Conservation (phyloP, 2,797 vertebrate genomes). For the Etheostoma perlongum region DNA sequence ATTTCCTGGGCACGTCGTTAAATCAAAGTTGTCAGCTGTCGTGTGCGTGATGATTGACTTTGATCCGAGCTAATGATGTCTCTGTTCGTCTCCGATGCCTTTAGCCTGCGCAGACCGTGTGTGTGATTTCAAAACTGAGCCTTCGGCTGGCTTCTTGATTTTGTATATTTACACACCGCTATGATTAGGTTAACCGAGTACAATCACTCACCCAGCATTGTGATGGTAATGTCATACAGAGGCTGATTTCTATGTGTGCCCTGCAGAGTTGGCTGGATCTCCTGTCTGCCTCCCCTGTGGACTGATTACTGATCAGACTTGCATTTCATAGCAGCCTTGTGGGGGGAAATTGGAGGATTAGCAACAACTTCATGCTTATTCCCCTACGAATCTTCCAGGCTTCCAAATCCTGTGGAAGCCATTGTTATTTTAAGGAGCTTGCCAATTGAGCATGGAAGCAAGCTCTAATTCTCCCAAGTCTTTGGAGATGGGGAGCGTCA, state of each 20-base stretch:
- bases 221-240: conserved; percentile 59
- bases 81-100: conserved; percentile 35
- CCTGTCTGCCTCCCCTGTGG: conserved; percentile 72
- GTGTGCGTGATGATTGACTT: conserved; percentile 61
- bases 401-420: conserved; percentile 79
- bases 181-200: conserved; percentile 50
- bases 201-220: conserved; percentile 59
- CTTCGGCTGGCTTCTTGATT: conserved; percentile 40
- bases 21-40: conserved; percentile 68
- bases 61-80: conserved; percentile 64
- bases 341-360: conserved; percentile 85
- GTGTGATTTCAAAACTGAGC: conserved; percentile 21
- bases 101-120: conserved; percentile 28
- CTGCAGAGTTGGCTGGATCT: conserved; percentile 71
- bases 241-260: conserved; percentile 47
- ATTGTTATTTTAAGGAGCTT: conserved; percentile 84
- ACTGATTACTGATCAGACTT: conserved; percentile 79
- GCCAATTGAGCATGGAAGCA: conserved; percentile 71
- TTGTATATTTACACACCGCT: conserved; percentile 51
- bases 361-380: conserved; percentile 79
- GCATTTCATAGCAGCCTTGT: conserved; percentile 80
- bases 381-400: conserved; percentile 74
- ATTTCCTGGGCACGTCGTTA: conserved; percentile 30
- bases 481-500: conserved; percentile 59
- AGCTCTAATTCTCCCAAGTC: conserved; percentile 72